Base-by-base conservation (phyloP, 2,888 invertebrate genomes). In the Eristalinus sepulchralis region DNA sequence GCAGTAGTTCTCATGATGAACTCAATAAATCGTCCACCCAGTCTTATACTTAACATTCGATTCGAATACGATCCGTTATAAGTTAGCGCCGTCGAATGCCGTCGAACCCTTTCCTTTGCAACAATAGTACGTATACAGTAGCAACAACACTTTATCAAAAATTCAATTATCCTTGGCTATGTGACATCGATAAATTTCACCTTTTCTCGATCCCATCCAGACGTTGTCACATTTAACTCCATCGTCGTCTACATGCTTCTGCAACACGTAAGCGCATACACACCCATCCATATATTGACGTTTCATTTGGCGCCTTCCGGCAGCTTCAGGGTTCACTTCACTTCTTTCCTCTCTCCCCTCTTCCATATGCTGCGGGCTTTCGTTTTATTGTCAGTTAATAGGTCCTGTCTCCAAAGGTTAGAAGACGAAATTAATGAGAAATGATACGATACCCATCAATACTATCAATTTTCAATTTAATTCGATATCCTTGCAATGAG, bases 391-490 rank as follows among this genome's bases (percentile, higher is more conserved):
- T 71, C 73, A 86, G 73, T 83, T 85, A 77, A 82, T 82, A 76
- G 84, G 66, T 84, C 77, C 67, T 68, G 76, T 27, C 57, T 27
- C 24, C 77, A 82, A 73, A 71, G 72, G 64, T 78, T 77, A 64
- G 77, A 53, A 78, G 60, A 72, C 63, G 87, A 88, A 87, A 88
- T 89, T 88, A 88, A 88, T 88, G 88, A 88, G 81, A 86, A 86
- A 77, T 75, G 88, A 88, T 86, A 70, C 66, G 88, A 86, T 80
- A 78, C 80, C 87, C 83, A 84, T 88, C 86, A 84, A 80, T 80
- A 70, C 82, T 78, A 88, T 88, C 84, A 84, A 87, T 88, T 88
- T 88, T 83, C 83, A 88, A 88, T 88, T 87, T 87, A 83, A 87
- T 84, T 88, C 81, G 68, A 81, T 62, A 72, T 77, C 63, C 72